Base-by-base conservation (phyloP, 1,140 invertebrate genomes). In the Platyura marginata region DNA sequence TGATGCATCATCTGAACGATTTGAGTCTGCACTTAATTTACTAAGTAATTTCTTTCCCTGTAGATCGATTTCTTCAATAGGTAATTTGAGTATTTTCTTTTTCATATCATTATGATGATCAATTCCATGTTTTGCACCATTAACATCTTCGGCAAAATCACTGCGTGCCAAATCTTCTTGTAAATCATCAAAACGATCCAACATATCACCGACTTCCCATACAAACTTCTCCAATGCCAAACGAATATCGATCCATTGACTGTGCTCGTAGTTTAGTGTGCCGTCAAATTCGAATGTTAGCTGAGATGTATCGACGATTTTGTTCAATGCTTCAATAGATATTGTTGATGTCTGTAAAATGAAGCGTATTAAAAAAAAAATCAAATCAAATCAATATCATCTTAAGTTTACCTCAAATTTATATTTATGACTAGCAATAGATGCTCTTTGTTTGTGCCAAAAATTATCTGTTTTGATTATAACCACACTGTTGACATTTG, bases 381-480 rank as follows among this genome's bases (percentile, higher is more conserved):
- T n/a, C n/a, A n/a, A n/a, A n/a, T n/a, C n/a, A n/a, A n/a, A n/a
- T 18, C 8, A 23, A 42, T 46, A 21, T 50, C 62, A 74, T 68
- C n/a, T n/a, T n/a, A n/a, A n/a, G n/a, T n/a, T n/a, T n/a, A 92
- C 89, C 74, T 97, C 93, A 74, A 97, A 97, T 67, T 93, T 95
- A 69, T 96, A 97, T 71, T 98, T 98, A 60, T 93, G 85, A 67
- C 86, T 91, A 51, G 85, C 90, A 54, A 97, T 73, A 42, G 87
- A 92, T 50, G 92, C 95, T 54, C 92, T 79, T 66, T 97, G 92
- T 66, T 97, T 97, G 65, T 98, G 92, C 92, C 93, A 97, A 69
- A 98, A 97, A 61, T 94, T 97, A 56, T 98, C 94, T 49, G 93
- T 91, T 66, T 97, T 96, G 48, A 98, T 93, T 57, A 98, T 91